Percentiles rank a stretch among this genome's conserved stretches.
Evolutionary conservation across 2,888 invertebrate species (phyloP).

Genomic region (Limnephilus marmoratus): DNA sequence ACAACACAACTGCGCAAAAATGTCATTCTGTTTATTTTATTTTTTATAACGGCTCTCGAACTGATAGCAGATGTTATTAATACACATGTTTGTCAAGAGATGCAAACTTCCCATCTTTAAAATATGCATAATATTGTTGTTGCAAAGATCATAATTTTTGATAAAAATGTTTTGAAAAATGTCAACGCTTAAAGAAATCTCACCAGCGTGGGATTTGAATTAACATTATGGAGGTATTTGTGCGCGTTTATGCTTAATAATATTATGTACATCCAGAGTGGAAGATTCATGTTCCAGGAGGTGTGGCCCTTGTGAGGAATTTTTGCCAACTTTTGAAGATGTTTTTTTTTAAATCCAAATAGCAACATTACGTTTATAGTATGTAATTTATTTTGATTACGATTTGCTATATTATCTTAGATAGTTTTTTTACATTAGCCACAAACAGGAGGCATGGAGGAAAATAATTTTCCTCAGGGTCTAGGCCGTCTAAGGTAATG

Average conservation of each 20-base stretch:
- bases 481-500: too few species aligned
- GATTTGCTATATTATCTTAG: too few species aligned
- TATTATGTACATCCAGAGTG: neutral
- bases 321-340: too few species aligned
- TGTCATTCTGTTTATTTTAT: neutral
- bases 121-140: neutral
- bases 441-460: too few species aligned
- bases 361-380: too few species aligned
- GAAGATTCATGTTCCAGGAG: too few species aligned
- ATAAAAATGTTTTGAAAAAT: too few species aligned
- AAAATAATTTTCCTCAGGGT: too few species aligned
- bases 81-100: neutral
- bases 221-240: neutral
- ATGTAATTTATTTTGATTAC: too few species aligned
- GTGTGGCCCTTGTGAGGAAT: too few species aligned
- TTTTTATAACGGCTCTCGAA: neutral
- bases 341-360: too few species aligned
- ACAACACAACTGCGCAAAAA: neutral
- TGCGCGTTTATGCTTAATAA: neutral
- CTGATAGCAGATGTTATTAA: neutral
- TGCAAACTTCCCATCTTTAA: neutral
- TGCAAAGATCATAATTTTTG: neutral
- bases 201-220: neutral
- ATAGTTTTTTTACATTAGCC: too few species aligned
- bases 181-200: neutral